phyloP scores from a whole-genome alignment of 2,113 vertebrate genomes.

The Periophthalmus modestus region DNA sequence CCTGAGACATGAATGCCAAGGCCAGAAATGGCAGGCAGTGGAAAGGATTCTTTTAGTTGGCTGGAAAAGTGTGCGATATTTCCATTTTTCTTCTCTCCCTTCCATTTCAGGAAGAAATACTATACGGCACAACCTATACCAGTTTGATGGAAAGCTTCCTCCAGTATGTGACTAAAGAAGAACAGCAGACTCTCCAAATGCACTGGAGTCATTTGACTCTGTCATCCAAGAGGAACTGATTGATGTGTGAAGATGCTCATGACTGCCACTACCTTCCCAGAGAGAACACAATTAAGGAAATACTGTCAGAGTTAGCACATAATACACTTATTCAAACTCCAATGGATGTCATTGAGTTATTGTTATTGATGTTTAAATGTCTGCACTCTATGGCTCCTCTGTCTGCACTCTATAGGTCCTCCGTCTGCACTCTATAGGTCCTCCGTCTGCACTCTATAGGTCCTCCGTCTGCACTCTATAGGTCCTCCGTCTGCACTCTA shows the following conservation, averaged over 20 bases:
- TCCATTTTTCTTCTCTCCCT: neutral
- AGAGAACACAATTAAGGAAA: neutral
- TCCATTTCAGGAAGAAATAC: neutral
- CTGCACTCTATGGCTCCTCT: too few species aligned
- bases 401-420: too few species aligned
- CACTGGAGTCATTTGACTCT: neutral
- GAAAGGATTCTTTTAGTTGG: neutral
- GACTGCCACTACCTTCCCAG: neutral
- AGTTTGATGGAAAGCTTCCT: neutral
- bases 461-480: too few species aligned
- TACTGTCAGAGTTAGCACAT: neutral
- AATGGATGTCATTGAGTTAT: neutral
- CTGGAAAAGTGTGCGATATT: neutral
- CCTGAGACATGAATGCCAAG: neutral
- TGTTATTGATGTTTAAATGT: too few species aligned
- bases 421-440: too few species aligned
- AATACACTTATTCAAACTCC: slow-evolving; percentile 1
- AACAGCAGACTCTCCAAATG: neutral
- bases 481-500: too few species aligned
- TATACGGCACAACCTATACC: neutral
- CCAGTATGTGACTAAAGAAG: neutral
- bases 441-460: too few species aligned
- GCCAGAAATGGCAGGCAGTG: neutral
- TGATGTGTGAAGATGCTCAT: neutral
- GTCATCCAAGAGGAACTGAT: neutral